Percentiles rank a stretch among this genome's conserved stretches.
phyloP scores from a whole-genome alignment of 1,140 invertebrate genomes.

The Lepidurus arcticus region DNA sequence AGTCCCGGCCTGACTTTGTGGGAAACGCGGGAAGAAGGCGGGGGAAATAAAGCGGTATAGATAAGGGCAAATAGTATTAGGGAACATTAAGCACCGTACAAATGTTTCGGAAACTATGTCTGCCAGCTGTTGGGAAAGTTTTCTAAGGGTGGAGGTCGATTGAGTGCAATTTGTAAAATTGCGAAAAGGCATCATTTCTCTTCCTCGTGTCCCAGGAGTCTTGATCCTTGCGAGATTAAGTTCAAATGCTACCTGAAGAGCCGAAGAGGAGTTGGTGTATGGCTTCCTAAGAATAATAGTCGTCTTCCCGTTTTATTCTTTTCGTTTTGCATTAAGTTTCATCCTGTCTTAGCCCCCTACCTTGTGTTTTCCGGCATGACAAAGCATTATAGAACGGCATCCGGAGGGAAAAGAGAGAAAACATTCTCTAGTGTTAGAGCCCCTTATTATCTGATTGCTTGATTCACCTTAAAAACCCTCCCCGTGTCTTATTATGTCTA shows the following conservation, averaged over 20 bases:
- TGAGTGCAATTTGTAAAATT: neutral
- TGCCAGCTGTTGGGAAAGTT: no score
- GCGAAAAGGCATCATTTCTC: slow-evolving; percentile 1
- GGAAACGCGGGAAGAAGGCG: neutral
- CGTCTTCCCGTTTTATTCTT: neutral
- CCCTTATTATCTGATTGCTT: neutral
- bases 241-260: slow-evolving; percentile 1
- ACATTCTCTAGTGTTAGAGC: no score
- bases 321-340: neutral
- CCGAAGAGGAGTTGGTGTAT: neutral
- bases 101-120: no score
- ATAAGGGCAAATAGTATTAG: no score
- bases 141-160: no score
- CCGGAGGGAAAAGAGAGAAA: neutral
- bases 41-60: neutral
- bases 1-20: neutral
- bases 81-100: no score
- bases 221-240: neutral
- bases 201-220: neutral
- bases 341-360: neutral
- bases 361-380: slow-evolving; percentile 7
- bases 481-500: neutral
- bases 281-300: neutral
- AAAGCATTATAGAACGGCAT: neutral
- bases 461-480: neutral